Conservation (phyloP, 2,888 invertebrate species). For the Dilophus febrilis region DNA sequence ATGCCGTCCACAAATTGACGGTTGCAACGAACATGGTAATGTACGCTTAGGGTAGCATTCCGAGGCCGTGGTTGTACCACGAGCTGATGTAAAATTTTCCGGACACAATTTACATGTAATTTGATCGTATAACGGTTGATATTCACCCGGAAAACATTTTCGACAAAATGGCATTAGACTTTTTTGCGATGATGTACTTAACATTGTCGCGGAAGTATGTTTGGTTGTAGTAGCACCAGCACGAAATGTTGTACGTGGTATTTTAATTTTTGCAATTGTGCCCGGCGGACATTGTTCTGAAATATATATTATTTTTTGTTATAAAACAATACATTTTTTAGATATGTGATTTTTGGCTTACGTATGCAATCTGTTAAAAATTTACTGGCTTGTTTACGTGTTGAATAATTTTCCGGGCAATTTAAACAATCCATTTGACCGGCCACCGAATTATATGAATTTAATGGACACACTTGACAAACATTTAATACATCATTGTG, state of each 20-base stretch:
- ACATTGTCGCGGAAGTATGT: too few relatives aligned
- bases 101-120: constrained; percentile 40
- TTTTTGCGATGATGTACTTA: constrained; percentile 21
- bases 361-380: constrained; percentile 34
- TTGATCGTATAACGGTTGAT: constrained; percentile 40
- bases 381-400: constrained; percentile 32
- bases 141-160: constrained; percentile 39
- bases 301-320: constrained; percentile 6
- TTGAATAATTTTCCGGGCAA: constrained; percentile 41
- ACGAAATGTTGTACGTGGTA: constrained; percentile 14
- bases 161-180: constrained; percentile 38
- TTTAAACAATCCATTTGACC: constrained; percentile 36
- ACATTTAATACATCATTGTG: constrained; percentile 34
- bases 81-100: constrained; percentile 30
- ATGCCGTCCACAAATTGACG: constrained; percentile 13
- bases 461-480: constrained; percentile 42
- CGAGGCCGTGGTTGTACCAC: constrained; percentile 26
- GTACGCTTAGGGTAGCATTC: constrained; percentile 32
- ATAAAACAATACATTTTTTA: neutral
- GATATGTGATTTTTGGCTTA: neutral
- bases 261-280: constrained; percentile 26
- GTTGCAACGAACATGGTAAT: constrained; percentile 27
- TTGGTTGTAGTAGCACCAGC: too few relatives aligned
- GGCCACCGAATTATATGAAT: constrained; percentile 38
- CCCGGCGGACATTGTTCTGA: constrained; percentile 41